phyloP scores from a whole-genome alignment of 2,113 vertebrate species.

The Cercopithecus mona region DNA sequence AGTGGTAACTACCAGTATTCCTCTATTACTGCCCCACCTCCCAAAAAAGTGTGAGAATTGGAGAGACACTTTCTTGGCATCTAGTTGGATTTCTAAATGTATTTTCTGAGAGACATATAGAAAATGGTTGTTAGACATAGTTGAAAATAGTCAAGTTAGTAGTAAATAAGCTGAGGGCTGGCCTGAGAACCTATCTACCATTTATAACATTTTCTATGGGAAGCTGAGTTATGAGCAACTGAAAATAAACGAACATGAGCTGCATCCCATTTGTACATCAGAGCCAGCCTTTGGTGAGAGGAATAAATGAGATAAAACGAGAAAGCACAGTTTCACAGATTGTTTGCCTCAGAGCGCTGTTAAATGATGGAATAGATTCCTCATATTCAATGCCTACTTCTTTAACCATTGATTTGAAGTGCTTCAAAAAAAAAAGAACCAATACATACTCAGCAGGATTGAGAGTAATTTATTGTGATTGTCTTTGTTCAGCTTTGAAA shows the following conservation, averaged over 20 bases:
- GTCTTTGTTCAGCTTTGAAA: conserved; percentile 68
- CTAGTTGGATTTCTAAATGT: conserved; percentile 25
- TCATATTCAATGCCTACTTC: background rate
- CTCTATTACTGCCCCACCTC: background rate
- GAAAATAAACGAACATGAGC: background rate
- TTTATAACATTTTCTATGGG: background rate
- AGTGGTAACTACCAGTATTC: background rate
- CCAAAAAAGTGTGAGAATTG: background rate
- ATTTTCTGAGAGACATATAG: background rate
- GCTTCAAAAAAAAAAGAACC: background rate
- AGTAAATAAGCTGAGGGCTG: background rate
- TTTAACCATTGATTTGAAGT: conserved; percentile 46
- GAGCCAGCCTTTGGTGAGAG: background rate
- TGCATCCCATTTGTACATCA: background rate
- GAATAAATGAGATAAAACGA: background rate
- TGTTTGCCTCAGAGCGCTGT: background rate
- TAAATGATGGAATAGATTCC: background rate
- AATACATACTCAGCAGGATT: background rate
- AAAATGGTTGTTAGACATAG: background rate
- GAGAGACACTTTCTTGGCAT: background rate
- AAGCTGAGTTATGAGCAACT: background rate
- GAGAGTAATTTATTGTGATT: conserved; percentile 69
- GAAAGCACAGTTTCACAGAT: background rate
- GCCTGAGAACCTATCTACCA: background rate
- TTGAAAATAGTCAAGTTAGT: background rate